Percentiles rank a stretch among this genome's conserved stretches.
Evolutionary conservation across 2,888 invertebrate genomes (phyloP).

Genomic region (Pristionchus maxplancki): DNA sequence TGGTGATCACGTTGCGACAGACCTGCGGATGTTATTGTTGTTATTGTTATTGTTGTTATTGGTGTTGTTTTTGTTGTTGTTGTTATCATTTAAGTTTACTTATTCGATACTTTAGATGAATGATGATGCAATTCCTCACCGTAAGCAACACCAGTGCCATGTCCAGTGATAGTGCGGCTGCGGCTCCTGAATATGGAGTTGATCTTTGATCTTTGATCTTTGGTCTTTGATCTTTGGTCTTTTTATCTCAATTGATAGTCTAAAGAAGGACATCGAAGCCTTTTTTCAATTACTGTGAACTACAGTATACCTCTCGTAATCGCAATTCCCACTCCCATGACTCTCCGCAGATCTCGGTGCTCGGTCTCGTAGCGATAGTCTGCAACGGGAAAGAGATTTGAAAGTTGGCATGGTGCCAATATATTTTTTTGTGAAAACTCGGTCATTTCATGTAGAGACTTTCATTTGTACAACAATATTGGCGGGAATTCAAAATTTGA

Average conservation of each 20-base stretch:
- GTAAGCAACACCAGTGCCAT: constrained; percentile 92
- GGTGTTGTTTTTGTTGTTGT: too few species aligned
- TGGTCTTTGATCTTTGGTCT: background rate
- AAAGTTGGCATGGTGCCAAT: constrained; percentile 39
- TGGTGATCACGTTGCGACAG: constrained; percentile 91
- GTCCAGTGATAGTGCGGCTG: constrained; percentile 94
- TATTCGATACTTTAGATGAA: too few species aligned
- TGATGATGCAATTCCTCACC: constrained; percentile 56
- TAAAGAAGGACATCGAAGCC: too few species aligned
- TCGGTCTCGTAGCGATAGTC: constrained; percentile 97
- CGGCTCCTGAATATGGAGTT: constrained; percentile 83
- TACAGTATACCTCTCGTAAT: constrained; percentile 85
- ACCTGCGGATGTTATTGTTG: background rate
- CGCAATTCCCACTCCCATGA: constrained; percentile 97
- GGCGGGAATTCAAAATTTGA: too few species aligned
- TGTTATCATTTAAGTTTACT: too few species aligned
- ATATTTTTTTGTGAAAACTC: too few species aligned
- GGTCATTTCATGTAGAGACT: too few species aligned
- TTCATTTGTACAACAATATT: too few species aligned
- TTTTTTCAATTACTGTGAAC: background rate
- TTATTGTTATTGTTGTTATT: too few species aligned
- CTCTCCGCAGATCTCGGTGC: constrained; percentile 93
- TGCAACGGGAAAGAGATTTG: constrained; percentile 74
- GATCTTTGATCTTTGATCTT: constrained; percentile 12
- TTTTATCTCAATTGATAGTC: too few species aligned